Base-by-base conservation (phyloP, 2,113 vertebrate species). In the Brachionichthys hirsutus region DNA sequence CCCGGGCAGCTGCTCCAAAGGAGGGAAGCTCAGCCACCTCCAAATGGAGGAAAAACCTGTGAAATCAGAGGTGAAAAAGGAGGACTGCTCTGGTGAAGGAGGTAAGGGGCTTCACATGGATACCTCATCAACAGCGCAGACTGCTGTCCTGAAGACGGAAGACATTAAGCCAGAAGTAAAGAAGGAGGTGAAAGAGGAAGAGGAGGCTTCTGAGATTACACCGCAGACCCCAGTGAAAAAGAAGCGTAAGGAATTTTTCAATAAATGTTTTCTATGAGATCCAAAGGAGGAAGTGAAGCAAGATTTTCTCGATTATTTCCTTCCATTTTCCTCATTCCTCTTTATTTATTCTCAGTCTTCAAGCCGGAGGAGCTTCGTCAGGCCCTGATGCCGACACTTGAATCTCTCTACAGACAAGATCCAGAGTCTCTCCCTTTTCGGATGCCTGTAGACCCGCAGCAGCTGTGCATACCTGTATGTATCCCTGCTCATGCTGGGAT, bases 341-440 rank as follows among this genome's bases (percentile, higher is more conserved):
- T 69, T 15, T 10, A 12, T 54, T 72, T 76, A 30, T 18, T 56
- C 4, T 10, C 80, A 99, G 97, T 97, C 84, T 99, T 99, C 78
- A 99, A 99, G 77, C 96, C 97, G 16, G 97, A 99, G 80, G 97
- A 99, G 85, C 87, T 99, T 81, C 92, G 97, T 14, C 97, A 98
- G 91, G 93, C 96, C 0, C 87, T 99, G 77, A 99, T 99, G 96
- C 95, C 97, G 73, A 98, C 96, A 0, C 90, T 98, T 61, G 96
- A 99, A 87, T 95, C 96, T 81, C 93, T 98, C 83, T 99, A 98
- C 78, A 93, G 96, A 61, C 97, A 98, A 87, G 96, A 98, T 76
- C 97, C 96, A 0, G 97, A 99, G 85, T 99, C 97, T 66, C 93
- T 98, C 80, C 96, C 97, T 14, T 99, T 99, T 88, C 94, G 96